Percentiles rank a stretch among this genome's conserved stretches.
Evolutionary conservation across 2,797 vertebrate species (phyloP).

Genomic region (Chiroxiphia lanceolata): DNA sequence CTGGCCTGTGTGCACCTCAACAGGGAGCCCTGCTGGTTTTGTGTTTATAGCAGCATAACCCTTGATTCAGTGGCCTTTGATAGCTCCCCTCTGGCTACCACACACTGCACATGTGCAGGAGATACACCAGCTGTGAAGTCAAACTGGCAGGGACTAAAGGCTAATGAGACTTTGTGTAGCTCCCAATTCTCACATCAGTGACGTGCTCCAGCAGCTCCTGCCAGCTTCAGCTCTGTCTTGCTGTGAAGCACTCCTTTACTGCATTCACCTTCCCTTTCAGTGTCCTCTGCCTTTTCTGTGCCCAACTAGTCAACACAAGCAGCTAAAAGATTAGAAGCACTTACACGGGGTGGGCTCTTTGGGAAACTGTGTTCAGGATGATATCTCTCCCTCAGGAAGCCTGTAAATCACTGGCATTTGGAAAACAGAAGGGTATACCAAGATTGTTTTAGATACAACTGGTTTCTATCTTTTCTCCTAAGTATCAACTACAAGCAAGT

Average conservation of each 20-base stretch:
- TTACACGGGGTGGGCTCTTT: not conserved
- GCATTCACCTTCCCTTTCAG: not conserved
- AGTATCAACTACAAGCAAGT: not conserved
- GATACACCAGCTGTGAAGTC: not conserved
- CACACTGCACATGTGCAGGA: not conserved
- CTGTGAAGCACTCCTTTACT: not conserved
- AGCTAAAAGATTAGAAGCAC: not conserved
- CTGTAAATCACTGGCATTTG: not conserved
- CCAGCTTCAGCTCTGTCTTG: not conserved
- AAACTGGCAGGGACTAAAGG: not conserved
- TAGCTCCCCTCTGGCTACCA: not conserved
- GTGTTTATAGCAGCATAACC: not conserved
- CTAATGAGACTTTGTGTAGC: not conserved
- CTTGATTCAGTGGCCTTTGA: not conserved
- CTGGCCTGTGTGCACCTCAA: not conserved
- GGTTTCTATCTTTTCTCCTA: not conserved
- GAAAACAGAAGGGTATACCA: not conserved
- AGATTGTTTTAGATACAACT: not conserved
- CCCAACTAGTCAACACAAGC: too few relatives aligned
- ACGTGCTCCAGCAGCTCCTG: not conserved
- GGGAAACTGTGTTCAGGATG: not conserved
- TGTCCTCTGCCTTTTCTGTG: not conserved
- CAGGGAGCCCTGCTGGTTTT: not conserved
- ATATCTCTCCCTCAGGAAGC: not conserved
- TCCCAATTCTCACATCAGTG: not conserved